phyloP scores from a whole-genome alignment of 1,140 invertebrate species.

The Battus philenor region DNA sequence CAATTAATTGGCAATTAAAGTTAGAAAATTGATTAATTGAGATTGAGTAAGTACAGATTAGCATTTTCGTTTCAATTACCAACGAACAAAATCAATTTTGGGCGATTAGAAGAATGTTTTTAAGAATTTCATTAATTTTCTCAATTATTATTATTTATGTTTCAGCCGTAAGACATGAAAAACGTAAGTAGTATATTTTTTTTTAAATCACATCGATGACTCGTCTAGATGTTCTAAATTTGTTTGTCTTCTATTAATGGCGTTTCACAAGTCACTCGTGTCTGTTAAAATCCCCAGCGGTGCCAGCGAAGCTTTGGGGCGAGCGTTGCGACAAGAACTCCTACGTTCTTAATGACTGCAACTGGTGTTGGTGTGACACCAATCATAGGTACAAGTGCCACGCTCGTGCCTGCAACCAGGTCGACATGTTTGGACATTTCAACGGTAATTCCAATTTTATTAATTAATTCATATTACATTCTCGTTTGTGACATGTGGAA shows the following conservation, averaged over 20 bases:
- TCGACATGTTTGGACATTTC: conserved; percentile 61
- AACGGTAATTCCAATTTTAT: conserved; percentile 38
- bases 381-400: conserved; percentile 32
- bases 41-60: not conserved
- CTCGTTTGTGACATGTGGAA: no score
- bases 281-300: conserved; percentile 31
- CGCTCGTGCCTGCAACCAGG: conserved; percentile 34
- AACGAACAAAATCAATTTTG: no score
- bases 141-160: no score
- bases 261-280: no score
- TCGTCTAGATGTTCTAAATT: no score
- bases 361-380: conserved; percentile 48
- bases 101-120: no score
- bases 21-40: conserved; percentile 4
- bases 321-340: conserved; percentile 28
- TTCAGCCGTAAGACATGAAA: no score
- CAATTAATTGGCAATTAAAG: conserved; percentile 1
- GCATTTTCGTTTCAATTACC: not conserved
- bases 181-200: no score
- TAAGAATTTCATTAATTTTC: no score
- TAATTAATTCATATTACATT: no score
- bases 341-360: conserved; percentile 49
- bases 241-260: no score
- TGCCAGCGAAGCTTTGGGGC: conserved; percentile 29
- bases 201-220: conserved; percentile 3